Conservation (phyloP, 53 echinoderm and acorn worm genomes). For the Holothuria scabra region DNA sequence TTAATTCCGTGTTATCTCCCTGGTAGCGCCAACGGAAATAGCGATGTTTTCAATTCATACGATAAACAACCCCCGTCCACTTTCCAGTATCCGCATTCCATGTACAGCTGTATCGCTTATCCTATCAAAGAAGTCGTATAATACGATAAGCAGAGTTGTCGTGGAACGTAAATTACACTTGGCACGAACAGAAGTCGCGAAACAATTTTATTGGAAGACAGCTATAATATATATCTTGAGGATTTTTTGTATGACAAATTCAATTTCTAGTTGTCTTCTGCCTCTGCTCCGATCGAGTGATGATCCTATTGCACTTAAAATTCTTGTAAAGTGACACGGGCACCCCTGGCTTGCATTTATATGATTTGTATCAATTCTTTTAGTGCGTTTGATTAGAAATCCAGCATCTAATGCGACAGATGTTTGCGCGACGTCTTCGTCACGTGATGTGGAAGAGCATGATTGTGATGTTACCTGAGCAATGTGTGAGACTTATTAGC, state of each 20-base stretch:
- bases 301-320: conserved; percentile 28
- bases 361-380: conserved; percentile 22
- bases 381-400: not conserved
- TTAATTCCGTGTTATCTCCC: not conserved
- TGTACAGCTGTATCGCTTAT: no score
- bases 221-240: conserved; percentile 2
- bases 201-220: not conserved
- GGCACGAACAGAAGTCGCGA: not conserved
- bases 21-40: not conserved
- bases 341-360: not conserved
- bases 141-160: not conserved
- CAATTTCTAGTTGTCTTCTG: not conserved
- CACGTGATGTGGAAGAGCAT: not conserved
- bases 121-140: conserved; percentile 16
- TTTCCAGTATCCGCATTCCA: no score
- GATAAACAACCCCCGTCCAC: no score
- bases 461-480: conserved; percentile 5
- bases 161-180: conserved; percentile 15
- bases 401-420: conserved; percentile 26
- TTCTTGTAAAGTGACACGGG: conserved; percentile 5
- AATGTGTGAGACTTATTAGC: not conserved
- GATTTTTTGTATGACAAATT: conserved; percentile 35
- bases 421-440: not conserved
- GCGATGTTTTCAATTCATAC: no score
- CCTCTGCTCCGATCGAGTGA: not conserved